These are phyloP conservation scores for Gymnopithys bicolor DNA, from an alignment of 2,797 vertebrate genomes.

Conservation along the genomic window DNA sequence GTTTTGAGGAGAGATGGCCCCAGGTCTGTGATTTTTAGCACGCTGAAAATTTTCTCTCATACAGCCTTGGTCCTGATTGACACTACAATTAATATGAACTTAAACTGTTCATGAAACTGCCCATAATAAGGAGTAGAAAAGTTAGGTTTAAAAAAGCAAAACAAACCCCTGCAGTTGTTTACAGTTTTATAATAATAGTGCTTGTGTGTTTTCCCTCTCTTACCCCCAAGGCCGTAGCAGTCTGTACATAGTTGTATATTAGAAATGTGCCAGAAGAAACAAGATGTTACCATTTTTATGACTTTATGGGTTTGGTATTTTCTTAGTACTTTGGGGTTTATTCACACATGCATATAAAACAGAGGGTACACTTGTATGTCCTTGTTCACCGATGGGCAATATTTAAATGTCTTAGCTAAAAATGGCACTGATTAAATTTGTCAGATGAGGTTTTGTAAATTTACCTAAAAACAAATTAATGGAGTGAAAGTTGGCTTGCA, in stretches of 20 bases:
- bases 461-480: conserved; percentile 39
- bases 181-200: conserved; percentile 72
- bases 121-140: conserved; percentile 40
- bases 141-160: conserved; percentile 56
- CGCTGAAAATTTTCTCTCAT: conserved; percentile 16
- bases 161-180: conserved; percentile 66
- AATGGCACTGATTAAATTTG: background rate
- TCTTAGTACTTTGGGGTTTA: conserved; percentile 44
- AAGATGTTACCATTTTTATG: conserved; percentile 59
- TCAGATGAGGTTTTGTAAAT: conserved; percentile 69
- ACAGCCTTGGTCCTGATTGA: conserved; percentile 7
- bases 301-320: conserved; percentile 55
- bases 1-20: conserved; percentile 36
- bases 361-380: conserved; percentile 27
- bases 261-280: conserved; percentile 66
- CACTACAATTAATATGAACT: conserved; percentile 15
- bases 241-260: conserved; percentile 73
- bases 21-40: conserved; percentile 36
- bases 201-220: conserved; percentile 57
- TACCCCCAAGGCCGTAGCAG: conserved; percentile 38
- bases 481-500: background rate
- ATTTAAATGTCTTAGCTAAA: conserved; percentile 28
- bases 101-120: conserved; percentile 29
- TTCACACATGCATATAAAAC: conserved; percentile 53
- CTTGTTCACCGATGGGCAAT: conserved; percentile 4